These are phyloP conservation scores for Thecophora atra DNA, from an alignment of 2,888 invertebrate genomes.

Conservation along the genomic window DNA sequence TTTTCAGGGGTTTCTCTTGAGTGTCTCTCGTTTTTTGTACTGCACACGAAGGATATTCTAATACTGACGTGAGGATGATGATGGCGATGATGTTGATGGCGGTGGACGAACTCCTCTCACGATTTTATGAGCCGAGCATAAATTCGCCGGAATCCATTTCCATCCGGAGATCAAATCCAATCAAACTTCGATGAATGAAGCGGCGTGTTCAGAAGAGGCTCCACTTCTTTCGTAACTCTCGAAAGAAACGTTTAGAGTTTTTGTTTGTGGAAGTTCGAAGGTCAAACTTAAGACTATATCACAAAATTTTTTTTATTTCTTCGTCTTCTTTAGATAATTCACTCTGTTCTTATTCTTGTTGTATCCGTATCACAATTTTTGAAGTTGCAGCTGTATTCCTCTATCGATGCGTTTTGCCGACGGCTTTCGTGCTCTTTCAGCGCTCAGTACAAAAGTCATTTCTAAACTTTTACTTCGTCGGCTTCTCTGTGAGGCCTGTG, in stretches of 20 bases:
- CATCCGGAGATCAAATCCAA: not conserved
- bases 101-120: conserved; percentile 54
- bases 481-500: not conserved
- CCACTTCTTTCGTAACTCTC: not conserved
- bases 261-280: conserved; percentile 21
- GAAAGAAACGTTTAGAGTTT: conserved; percentile 5
- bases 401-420: conserved; percentile 41
- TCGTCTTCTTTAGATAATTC: not conserved
- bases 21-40: not conserved
- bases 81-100: not conserved
- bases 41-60: not conserved
- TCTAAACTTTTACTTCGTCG: too few species aligned
- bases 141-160: conserved; percentile 57
- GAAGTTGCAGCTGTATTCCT: not conserved
- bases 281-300: conserved; percentile 60
- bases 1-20: not conserved
- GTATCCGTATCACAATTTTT: conserved; percentile 27
- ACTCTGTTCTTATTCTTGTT: conserved; percentile 27
- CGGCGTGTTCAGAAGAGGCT: conserved; percentile 23
- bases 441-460: too few species aligned
- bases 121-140: conserved; percentile 62
- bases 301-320: conserved; percentile 47
- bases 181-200: conserved; percentile 7
- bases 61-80: not conserved
- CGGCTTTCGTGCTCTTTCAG: conserved; percentile 37